Conservation (phyloP, 30 jellyfish, hydroid and myxozoan species). For the Mastigias papua region DNA sequence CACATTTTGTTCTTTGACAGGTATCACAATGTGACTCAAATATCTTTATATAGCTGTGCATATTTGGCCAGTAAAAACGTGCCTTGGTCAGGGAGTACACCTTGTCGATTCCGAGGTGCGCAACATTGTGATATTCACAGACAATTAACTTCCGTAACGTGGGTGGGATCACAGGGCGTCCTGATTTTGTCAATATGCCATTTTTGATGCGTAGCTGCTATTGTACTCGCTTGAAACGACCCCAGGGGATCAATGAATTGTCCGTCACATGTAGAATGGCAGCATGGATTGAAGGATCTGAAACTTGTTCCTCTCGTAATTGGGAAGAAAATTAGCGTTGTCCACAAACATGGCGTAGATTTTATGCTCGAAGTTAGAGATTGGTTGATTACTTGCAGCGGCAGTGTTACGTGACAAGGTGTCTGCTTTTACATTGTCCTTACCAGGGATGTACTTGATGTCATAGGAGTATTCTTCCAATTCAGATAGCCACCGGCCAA, state of each 20-base stretch:
- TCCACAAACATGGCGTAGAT: constrained; percentile 10
- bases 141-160: no score
- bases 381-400: constrained; percentile 1
- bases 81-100: no score
- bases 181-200: background rate
- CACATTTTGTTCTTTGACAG: no score
- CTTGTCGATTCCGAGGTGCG: no score
- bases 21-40: no score
- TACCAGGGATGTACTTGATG: constrained; percentile 41
- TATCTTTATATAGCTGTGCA: no score
- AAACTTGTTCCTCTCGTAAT: constrained; percentile 21
- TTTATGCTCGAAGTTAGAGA: constrained; percentile 10
- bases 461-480: constrained; percentile 39
- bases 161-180: background rate
- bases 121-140: no score
- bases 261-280: constrained; percentile 14
- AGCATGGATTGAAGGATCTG: constrained; percentile 14
- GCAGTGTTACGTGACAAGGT: constrained; percentile 23
- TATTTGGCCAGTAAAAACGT: no score
- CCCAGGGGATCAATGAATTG: background rate
- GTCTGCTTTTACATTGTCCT: constrained; percentile 44
- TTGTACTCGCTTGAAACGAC: constrained; percentile 40
- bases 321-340: constrained; percentile 3
- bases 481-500: constrained; percentile 56
- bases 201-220: background rate